Base-by-base conservation (phyloP, 2,888 invertebrate species). In the Mechanitis mazaeus region DNA sequence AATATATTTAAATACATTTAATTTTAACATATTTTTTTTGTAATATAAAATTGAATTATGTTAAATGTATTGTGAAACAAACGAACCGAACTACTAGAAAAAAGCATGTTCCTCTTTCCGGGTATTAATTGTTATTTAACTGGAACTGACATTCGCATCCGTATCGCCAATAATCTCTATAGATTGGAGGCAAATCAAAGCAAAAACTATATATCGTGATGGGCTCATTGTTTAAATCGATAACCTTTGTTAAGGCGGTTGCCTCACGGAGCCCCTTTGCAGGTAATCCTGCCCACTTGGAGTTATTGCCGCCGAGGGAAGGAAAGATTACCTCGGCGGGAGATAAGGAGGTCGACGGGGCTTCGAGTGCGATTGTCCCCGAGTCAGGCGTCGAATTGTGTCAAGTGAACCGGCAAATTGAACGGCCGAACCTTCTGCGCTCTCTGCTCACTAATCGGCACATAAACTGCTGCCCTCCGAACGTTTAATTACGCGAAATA, bases 381-480 rank as follows among this genome's bases (percentile, higher is more conserved):
- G 87, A 88, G 87, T 87, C 89, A 87, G 88, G 87, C 88, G 85
- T 90, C 89, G 88, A 89, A 89, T 90, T 90, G 89, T 90, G 89
- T 90, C 89, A 90, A 90, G 89, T 89, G 89, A 90, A 90, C 83
- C 89, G 88, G 88, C 84, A 90, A 90, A 90, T 90, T 90, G 89
- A 90, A 90, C 88, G 89, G 87, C 84, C 89, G 86, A 86, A 84
- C 85, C 84, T 85, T 87, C 84, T 85, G 86, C 83, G 83, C 84
- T 81, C 81, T 80, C 75, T 74, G 84, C 83, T 81, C 87, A 84
- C 87, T 89, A 90, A 89, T 89, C 87, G 87, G 80, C 86, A 83
- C 88, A 87, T 87, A 87, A 88, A 90, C 88, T 87, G 83, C 80
- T 79, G 74, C 78, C 74, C 76, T 50, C 83, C 79, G 80, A 81